phyloP scores from a whole-genome alignment of 2,888 invertebrate species.

The Drosophila flavopinicola region DNA sequence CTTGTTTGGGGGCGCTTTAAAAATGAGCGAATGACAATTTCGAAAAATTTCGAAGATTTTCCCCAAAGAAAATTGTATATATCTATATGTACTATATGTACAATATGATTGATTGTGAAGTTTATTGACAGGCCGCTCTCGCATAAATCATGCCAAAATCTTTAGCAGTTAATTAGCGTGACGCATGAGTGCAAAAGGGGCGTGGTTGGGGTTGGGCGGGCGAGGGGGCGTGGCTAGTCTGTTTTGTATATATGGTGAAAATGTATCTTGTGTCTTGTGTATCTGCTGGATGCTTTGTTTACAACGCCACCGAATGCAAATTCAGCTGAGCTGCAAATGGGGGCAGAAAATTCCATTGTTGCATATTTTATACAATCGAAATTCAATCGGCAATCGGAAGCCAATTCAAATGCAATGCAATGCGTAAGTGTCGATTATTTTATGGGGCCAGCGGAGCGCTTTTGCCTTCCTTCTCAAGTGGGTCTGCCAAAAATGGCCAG shows the following conservation, averaged over 20 bases:
- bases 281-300: slow-evolving; percentile 46
- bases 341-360: slow-evolving; percentile 65
- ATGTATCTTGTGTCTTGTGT: slow-evolving; percentile 5
- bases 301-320: slow-evolving; percentile 47
- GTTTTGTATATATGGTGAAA: slow-evolving; percentile 10
- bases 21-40: neutral
- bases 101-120: slow-evolving; percentile 28
- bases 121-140: slow-evolving; percentile 37
- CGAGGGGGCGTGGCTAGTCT: neutral
- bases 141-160: slow-evolving; percentile 43
- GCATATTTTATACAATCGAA: slow-evolving; percentile 46
- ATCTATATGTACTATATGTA: neutral
- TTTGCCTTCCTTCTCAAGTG: slow-evolving; percentile 27
- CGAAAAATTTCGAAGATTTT: slow-evolving; percentile 5
- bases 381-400: slow-evolving; percentile 11
- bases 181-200: neutral
- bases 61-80: neutral
- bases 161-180: slow-evolving; percentile 35
- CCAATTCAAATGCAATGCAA: slow-evolving; percentile 54
- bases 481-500: slow-evolving; percentile 47
- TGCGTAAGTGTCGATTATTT: slow-evolving; percentile 51
- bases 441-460: slow-evolving; percentile 5
- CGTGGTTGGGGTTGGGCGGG: too few species aligned
- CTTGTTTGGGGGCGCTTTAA: neutral
- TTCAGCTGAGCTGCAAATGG: slow-evolving; percentile 61